A percentile compares a stretch with the other conserved stretches of the same genome.
These are phyloP conservation scores for Pelosia muscerda DNA, from an alignment of 2,888 invertebrate species.

Conservation along the genomic window DNA sequence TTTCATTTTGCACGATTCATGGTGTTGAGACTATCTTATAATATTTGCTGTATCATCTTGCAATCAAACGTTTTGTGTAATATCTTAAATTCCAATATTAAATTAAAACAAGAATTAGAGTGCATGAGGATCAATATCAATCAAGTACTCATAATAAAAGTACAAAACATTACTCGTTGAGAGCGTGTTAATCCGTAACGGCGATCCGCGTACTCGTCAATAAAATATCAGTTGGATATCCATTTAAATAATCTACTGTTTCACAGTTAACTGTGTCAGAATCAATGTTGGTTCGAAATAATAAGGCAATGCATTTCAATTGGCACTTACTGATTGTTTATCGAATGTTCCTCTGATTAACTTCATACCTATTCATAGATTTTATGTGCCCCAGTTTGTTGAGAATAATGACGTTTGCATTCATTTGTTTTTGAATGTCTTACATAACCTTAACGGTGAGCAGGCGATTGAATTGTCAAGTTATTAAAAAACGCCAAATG, in stretches of 20 bases:
- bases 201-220: constrained; percentile 22
- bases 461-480: not conserved
- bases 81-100: not conserved
- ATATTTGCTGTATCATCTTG: not conserved
- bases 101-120: not conserved
- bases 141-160: not conserved
- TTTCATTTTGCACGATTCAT: too few relatives aligned
- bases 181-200: constrained; percentile 21
- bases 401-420: constrained; percentile 25
- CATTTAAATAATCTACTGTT: constrained; percentile 27
- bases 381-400: constrained; percentile 35
- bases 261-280: constrained; percentile 26
- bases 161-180: constrained; percentile 3
- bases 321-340: constrained; percentile 31
- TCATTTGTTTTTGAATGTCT: constrained; percentile 25
- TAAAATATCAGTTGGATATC: constrained; percentile 27
- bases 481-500: not conserved
- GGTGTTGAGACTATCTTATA: not conserved
- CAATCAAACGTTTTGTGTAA: not conserved
- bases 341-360: constrained; percentile 35
- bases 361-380: constrained; percentile 37
- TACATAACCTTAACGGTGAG: constrained; percentile 17
- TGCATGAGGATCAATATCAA: not conserved
- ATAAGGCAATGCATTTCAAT: constrained; percentile 29
- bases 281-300: constrained; percentile 12